Evolutionary conservation across 2,797 vertebrate species (phyloP).

Genomic region (Syncerus caffer): DNA sequence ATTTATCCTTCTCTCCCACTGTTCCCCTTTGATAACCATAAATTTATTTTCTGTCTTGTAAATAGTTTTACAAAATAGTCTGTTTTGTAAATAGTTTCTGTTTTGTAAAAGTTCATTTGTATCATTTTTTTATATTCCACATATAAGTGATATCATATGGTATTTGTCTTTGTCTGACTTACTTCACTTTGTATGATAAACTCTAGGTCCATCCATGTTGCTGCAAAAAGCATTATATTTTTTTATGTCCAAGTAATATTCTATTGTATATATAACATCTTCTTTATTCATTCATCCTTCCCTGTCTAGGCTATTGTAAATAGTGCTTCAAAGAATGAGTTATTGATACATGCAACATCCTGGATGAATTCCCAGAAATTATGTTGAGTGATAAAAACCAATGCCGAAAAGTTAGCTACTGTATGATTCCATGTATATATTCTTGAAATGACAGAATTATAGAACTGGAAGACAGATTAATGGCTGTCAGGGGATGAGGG

Average conservation of each 20-base stretch:
- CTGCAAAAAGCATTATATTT: not conserved
- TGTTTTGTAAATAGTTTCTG: not conserved
- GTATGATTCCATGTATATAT: not conserved
- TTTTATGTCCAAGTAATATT: not conserved
- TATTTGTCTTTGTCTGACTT: not conserved
- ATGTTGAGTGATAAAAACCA: not conserved
- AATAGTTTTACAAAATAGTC: not conserved
- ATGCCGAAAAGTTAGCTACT: not conserved
- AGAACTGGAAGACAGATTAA: not conserved
- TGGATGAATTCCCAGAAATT: not conserved
- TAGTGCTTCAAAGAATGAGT: not conserved
- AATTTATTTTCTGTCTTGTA: not conserved
- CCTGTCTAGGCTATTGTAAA: not conserved
- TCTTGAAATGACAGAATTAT: not conserved
- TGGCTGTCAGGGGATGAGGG: not conserved
- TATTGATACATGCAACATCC: not conserved
- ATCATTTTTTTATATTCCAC: not conserved
- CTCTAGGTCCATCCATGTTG: not conserved
- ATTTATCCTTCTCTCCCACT: not conserved
- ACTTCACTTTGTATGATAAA: not conserved
- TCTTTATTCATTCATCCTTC: not conserved
- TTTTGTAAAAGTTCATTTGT: not conserved
- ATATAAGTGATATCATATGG: not conserved
- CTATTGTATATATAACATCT: not conserved
- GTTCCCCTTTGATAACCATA: not conserved